phyloP scores from a whole-genome alignment of 2,113 vertebrate genomes.

The Calyptomena viridis region DNA sequence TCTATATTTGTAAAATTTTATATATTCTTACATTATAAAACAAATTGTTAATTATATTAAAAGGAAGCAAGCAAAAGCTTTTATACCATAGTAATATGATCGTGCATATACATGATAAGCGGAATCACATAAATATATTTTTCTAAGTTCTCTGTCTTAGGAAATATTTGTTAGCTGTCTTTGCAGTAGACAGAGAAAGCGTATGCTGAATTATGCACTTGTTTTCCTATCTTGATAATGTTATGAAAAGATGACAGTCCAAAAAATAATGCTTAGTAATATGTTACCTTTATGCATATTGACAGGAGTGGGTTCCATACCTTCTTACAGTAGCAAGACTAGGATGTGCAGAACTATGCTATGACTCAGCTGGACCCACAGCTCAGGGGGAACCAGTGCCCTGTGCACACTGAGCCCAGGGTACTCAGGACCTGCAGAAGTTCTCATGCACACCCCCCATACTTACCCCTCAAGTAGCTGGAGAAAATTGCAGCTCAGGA shows the following conservation, averaged over 20 bases:
- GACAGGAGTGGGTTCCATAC: neutral
- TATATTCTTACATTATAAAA: neutral
- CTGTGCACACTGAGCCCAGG: fast-evolving
- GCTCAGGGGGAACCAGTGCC: neutral
- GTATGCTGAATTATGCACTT: neutral
- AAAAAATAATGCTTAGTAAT: neutral
- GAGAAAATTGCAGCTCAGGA: neutral
- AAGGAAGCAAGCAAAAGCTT: neutral
- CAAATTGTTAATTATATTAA: neutral
- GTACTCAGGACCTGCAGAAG: neutral
- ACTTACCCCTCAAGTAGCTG: neutral
- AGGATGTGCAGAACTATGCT: neutral
- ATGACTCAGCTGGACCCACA: fast-evolving
- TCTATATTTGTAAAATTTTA: too few relatives aligned
- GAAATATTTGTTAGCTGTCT: neutral
- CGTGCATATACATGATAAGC: neutral
- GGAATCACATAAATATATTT: neutral
- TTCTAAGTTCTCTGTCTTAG: neutral
- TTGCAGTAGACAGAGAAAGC: neutral
- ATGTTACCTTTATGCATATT: neutral
- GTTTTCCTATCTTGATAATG: neutral
- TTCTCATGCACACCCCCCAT: fast-evolving
- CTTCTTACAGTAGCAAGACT: neutral
- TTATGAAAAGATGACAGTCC: neutral
- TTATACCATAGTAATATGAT: neutral